Base-by-base conservation (phyloP, 2,797 vertebrate species). In the Urosaurus nigricauda region DNA sequence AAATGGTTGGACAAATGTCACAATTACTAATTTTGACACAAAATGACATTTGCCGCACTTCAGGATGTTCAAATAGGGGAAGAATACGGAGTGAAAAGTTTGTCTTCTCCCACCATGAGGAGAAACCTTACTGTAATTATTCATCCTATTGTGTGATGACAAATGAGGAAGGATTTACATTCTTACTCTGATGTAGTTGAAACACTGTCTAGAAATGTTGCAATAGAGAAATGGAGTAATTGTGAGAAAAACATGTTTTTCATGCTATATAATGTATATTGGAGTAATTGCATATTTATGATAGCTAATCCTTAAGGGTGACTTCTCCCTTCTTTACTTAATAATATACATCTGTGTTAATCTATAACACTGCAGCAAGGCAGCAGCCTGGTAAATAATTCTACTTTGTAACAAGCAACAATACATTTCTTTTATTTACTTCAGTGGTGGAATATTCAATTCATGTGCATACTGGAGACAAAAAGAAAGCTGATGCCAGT, bases 401-500 rank as follows among this genome's bases (percentile, higher is more conserved):
- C n/a, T 86, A 83, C 37, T 77, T 75, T 83, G 17, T 2, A 82
- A 16, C 0, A 43, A 85, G 35, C n/a, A 43, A 85, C 3, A 37
- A 82, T 70, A 84, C 75, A 9, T 83, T 16, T 87, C 14, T 21
- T 89, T 19, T 88, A 6, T 94, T 87, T 95, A 60, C 89, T 91
- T 56, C 37, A 96, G 96, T 95, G 90, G 89, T 96, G 58, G 93
- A 96, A 75, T 96, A 96, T 16, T 86, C 90, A 63, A 84, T 96
- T 88, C 86, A 93, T 81, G 70, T 96, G 43, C 83, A 97, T 77
- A 96, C 51, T 0, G 96, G 95, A 91, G 93, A 97, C 88, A 51
- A 91, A 83, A 94, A 93, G 89, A 96, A 95, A 88, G 93, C 93
- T 83, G 90, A 87, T 83, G 89, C 91, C 79, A 86, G 83, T 82